Evolutionary conservation across 2,113 vertebrate genomes (phyloP).

Genomic region (Sclerurus mexicanus): DNA sequence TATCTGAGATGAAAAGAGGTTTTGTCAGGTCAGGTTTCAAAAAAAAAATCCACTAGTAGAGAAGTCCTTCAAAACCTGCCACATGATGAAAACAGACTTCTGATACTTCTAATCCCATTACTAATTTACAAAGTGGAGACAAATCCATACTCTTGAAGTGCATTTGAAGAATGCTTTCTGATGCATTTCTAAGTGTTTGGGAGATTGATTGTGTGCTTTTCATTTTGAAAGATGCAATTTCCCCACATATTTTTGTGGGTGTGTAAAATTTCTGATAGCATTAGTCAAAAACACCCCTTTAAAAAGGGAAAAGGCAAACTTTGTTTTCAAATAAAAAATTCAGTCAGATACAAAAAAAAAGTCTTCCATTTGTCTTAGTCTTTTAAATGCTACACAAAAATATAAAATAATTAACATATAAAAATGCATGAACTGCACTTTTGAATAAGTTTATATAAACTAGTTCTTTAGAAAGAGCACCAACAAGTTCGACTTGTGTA

Average conservation of each 20-base stretch:
- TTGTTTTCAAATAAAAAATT: neutral
- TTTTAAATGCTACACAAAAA: neutral
- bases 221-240: neutral
- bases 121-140: neutral
- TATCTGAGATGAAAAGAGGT: neutral
- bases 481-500: neutral
- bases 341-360: neutral
- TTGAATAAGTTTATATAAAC: neutral
- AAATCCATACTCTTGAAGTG: neutral
- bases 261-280: neutral
- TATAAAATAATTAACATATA: neutral
- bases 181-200: neutral
- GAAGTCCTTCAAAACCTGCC: neutral
- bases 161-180: neutral
- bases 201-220: neutral
- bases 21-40: neutral
- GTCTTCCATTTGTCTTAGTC: neutral
- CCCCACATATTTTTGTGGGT: neutral
- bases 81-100: neutral
- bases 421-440: neutral
- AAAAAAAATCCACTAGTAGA: neutral
- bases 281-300: neutral
- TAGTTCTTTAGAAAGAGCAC: neutral
- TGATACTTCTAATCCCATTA: constrained; percentile 28
- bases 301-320: neutral